Percentiles rank a stretch among this genome's conserved stretches.
These are phyloP conservation scores for Enoplosus armatus DNA, from an alignment of 2,797 vertebrate genomes.

Conservation along the genomic window DNA sequence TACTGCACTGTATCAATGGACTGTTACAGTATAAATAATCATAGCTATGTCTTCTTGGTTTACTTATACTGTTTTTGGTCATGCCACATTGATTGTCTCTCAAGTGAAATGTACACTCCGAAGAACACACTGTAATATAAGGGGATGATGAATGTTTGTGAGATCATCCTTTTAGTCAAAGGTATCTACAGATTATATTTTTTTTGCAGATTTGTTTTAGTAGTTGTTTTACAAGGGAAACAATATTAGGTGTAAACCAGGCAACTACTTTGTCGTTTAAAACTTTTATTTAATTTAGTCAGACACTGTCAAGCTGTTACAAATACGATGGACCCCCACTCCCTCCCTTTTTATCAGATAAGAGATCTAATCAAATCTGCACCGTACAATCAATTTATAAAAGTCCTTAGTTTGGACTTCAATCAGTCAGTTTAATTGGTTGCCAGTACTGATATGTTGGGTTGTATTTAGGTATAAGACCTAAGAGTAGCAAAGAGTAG, in stretches of 20 bases:
- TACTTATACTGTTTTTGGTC: conserved; percentile 40
- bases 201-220: conserved; percentile 49
- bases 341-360: neutral
- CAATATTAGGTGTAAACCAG: conserved; percentile 16
- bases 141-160: conserved; percentile 67
- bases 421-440: neutral
- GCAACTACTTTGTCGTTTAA: conserved; percentile 21
- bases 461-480: conserved; percentile 1
- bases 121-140: conserved; percentile 42
- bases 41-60: conserved; percentile 33
- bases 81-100: conserved; percentile 49
- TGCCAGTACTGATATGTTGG: neutral
- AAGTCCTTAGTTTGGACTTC: neutral
- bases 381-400: conserved; percentile 56
- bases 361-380: conserved; percentile 38
- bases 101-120: conserved; percentile 23
- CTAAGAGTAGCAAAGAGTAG: conserved; percentile 8
- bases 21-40: conserved; percentile 59
- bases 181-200: conserved; percentile 46
- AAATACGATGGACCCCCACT: neutral
- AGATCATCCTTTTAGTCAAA: conserved; percentile 54
- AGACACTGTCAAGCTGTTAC: conserved; percentile 39
- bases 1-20: conserved; percentile 46
- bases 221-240: conserved; percentile 39
- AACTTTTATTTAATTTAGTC: conserved; percentile 43